A percentile compares a stretch with the other conserved stretches of the same genome.
These are phyloP conservation scores for Eilema depressum DNA, from an alignment of 2,888 invertebrate species.

Conservation along the genomic window DNA sequence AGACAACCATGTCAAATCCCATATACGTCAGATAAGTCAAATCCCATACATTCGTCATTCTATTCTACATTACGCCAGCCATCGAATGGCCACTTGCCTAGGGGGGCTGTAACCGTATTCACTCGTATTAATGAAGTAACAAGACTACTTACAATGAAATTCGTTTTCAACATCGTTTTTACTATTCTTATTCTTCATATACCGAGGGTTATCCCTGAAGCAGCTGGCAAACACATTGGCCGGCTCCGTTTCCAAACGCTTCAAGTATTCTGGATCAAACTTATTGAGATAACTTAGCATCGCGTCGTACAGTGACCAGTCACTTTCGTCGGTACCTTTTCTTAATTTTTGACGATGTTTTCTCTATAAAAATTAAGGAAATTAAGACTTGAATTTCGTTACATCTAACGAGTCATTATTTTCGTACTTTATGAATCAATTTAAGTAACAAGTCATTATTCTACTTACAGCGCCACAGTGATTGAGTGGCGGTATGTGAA, in stretches of 20 bases:
- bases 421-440: not conserved
- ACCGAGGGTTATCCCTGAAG: slow-evolving; percentile 51
- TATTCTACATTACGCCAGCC: no score
- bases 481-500: no score
- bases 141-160: slow-evolving; percentile 73
- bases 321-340: slow-evolving; percentile 59
- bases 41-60: no score
- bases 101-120: no score
- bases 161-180: slow-evolving; percentile 65
- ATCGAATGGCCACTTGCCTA: no score
- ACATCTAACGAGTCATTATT: not conserved
- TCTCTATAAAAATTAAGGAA: slow-evolving; percentile 62
- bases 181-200: slow-evolving; percentile 46
- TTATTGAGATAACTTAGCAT: slow-evolving; percentile 70
- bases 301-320: slow-evolving; percentile 73
- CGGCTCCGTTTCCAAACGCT: slow-evolving; percentile 62
- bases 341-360: slow-evolving; percentile 73
- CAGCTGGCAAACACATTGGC: slow-evolving; percentile 49
- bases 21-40: no score
- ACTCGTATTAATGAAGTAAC: not conserved
- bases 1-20: no score
- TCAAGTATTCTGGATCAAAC: slow-evolving; percentile 66
- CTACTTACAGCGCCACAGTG: not conserved
- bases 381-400: not conserved
- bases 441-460: not conserved